Conservation (phyloP, 2,888 invertebrate genomes). For the Pyrochroa serraticornis region DNA sequence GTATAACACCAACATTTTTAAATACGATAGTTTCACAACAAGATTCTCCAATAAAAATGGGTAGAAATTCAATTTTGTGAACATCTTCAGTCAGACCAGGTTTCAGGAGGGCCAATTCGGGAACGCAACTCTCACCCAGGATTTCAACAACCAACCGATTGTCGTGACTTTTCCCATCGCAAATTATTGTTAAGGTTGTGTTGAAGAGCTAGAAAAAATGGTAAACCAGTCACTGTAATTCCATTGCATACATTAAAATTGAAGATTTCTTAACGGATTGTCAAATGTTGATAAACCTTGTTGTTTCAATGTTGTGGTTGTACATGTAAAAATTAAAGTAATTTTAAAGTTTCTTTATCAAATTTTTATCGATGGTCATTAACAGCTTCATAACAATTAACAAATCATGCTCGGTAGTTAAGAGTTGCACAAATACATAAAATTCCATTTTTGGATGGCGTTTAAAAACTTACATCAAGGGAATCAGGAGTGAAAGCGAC, state of each 20-base stretch:
- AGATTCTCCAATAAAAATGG: constrained; percentile 47
- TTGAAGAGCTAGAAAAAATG: constrained; percentile 30
- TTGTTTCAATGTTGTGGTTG: too few relatives aligned
- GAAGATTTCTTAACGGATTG: too few relatives aligned
- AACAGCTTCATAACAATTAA: too few relatives aligned
- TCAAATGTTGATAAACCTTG: too few relatives aligned
- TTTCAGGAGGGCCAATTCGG: constrained; percentile 54
- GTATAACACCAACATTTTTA: constrained; percentile 54
- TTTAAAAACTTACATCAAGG: constrained; percentile 52
- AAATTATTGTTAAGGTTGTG: constrained; percentile 8
- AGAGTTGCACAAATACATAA: too few relatives aligned
- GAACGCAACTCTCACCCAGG: constrained; percentile 56
- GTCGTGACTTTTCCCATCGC: neutral
- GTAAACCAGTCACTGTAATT: too few relatives aligned
- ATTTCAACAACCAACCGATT: constrained; percentile 45
- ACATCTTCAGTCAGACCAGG: constrained; percentile 48
- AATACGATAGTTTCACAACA: constrained; percentile 44
- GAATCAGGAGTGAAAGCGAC: constrained; percentile 56
- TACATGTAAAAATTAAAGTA: too few relatives aligned
- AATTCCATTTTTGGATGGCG: too few relatives aligned
- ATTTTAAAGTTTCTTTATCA: too few relatives aligned
- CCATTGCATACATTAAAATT: too few relatives aligned
- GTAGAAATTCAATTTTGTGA: constrained; percentile 49
- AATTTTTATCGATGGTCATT: too few relatives aligned
- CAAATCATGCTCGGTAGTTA: too few relatives aligned